Conservation (phyloP, 2,797 vertebrate genomes). For the Crenichthys baileyi region DNA sequence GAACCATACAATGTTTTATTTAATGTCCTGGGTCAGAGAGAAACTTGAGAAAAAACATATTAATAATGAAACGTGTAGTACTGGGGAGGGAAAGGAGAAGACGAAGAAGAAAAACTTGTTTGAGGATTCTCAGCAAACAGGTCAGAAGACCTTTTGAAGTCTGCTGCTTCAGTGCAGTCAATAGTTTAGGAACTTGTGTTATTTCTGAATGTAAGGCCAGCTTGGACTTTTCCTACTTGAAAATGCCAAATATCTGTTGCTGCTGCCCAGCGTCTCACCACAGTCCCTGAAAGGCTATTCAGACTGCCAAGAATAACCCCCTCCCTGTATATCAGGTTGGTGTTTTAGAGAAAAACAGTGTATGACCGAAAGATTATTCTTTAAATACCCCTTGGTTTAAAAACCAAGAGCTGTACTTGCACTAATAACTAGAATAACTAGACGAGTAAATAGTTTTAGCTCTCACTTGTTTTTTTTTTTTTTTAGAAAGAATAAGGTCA, state of each 20-base stretch:
- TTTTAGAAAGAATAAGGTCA: neutral
- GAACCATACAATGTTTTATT: conserved; percentile 99
- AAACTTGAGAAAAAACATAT: conserved; percentile 93
- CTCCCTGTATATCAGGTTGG: conserved; percentile 49
- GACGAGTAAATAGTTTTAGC: neutral
- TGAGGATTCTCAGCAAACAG: conserved; percentile 86
- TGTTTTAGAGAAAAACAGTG: conserved; percentile 56
- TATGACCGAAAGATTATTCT: conserved; percentile 53
- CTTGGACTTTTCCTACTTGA: conserved; percentile 81
- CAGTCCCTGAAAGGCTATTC: conserved; percentile 34
- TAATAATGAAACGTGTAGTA: conserved; percentile 86
- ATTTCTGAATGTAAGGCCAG: conserved; percentile 85
- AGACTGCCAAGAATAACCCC: conserved; percentile 18
- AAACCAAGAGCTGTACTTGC: conserved; percentile 11
- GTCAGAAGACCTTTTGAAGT: conserved; percentile 88
- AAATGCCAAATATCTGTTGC: conserved; percentile 82
- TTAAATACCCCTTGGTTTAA: conserved; percentile 52
- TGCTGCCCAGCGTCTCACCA: conserved; percentile 71
- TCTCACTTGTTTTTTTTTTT: neutral
- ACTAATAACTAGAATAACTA: neutral
- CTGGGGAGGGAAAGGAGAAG: conserved; percentile 75
- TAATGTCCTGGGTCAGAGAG: conserved; percentile 99
- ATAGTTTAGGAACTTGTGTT: conserved; percentile 89
- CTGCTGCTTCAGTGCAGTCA: conserved; percentile 83
- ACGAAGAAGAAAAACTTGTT: conserved; percentile 78